A percentile compares a stretch with the other conserved stretches of the same genome.
phyloP scores from a whole-genome alignment of 1,140 invertebrate genomes.

The Homarus americanus region DNA sequence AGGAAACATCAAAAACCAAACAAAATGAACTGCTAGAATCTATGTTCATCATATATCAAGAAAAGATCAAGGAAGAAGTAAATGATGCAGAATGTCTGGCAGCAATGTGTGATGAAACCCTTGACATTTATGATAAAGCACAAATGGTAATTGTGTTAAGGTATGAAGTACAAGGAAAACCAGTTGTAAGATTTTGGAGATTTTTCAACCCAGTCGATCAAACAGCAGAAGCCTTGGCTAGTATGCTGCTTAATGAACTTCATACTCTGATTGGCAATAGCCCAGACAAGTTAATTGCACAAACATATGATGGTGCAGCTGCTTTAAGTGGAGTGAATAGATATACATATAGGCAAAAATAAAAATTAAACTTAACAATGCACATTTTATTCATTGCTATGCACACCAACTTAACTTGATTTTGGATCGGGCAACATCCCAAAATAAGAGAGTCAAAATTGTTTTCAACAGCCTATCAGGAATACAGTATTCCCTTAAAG shows the following conservation, averaged over 20 bases:
- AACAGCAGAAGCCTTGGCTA: background rate
- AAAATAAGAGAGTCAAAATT: background rate
- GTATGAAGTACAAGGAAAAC: conserved; percentile 39
- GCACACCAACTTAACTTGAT: background rate
- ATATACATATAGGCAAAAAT: background rate
- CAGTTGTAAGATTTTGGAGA: conserved; percentile 68
- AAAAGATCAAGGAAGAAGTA: conserved; percentile 58
- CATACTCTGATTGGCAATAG: background rate
- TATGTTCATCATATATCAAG: conserved; percentile 75
- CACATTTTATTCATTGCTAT: conserved; percentile 5
- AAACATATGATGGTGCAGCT: conserved; percentile 34
- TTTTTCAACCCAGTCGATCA: background rate
- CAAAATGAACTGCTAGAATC: conserved; percentile 78
- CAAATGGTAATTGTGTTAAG: conserved; percentile 49
- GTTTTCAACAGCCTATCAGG: conserved; percentile 12
- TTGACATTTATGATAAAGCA: conserved; percentile 48
- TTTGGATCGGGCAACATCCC: background rate
- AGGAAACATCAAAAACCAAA: conserved; percentile 76
- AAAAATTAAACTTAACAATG: background rate
- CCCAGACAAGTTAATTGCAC: conserved; percentile 27
- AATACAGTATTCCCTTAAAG: too few species aligned
- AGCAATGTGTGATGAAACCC: conserved; percentile 59
- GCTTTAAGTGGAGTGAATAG: background rate
- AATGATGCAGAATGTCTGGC: conserved; percentile 44
- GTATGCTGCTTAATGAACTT: conserved; percentile 13